phyloP scores from a whole-genome alignment of 2,113 vertebrate genomes.

The Nesoenas mayeri region DNA sequence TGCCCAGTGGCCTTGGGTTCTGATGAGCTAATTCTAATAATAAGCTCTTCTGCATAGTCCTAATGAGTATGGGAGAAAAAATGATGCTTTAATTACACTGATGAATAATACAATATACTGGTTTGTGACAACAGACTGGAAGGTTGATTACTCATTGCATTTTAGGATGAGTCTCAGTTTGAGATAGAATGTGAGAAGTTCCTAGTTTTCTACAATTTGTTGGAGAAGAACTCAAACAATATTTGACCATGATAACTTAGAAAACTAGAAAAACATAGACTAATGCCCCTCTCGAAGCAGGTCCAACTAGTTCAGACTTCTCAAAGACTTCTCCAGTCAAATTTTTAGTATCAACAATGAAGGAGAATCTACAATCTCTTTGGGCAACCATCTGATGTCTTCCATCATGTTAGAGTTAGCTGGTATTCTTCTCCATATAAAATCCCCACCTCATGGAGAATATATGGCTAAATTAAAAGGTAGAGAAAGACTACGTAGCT shows the following conservation, averaged over 20 bases:
- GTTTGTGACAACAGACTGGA: not conserved
- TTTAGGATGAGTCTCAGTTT: not conserved
- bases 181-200: not conserved
- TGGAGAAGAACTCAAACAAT: not conserved
- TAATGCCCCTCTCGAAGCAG: not conserved
- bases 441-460: slow-evolving; percentile 73
- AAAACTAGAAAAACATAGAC: not conserved
- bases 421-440: slow-evolving; percentile 7
- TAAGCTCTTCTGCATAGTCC: not conserved
- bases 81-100: not conserved
- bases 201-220: not conserved
- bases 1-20: not conserved
- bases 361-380: not conserved
- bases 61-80: not conserved
- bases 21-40: not conserved
- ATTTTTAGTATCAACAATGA: not conserved
- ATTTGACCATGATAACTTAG: not conserved
- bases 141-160: not conserved
- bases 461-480: slow-evolving; percentile 35
- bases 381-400: not conserved
- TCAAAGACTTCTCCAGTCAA: not conserved
- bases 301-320: not conserved
- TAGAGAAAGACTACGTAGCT: not conserved
- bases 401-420: not conserved
- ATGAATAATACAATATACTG: not conserved